Conservation (phyloP, 2,797 vertebrate genomes). For the Argya squamiceps region DNA sequence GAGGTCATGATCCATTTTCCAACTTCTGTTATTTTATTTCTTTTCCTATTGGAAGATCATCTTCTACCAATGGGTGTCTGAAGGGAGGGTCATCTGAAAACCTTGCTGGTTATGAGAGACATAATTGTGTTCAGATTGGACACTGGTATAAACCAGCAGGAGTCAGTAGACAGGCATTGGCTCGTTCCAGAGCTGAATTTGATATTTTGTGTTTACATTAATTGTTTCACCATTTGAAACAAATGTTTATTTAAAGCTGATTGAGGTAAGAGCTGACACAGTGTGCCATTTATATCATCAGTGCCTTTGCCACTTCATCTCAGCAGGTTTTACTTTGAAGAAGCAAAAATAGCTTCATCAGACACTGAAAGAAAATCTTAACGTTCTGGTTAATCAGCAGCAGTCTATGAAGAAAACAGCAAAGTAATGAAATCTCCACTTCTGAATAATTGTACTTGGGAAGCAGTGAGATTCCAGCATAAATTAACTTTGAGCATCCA, state of each 20-base stretch:
- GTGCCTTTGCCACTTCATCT: conserved; percentile 22
- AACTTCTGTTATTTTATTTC: neutral
- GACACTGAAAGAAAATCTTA: conserved; percentile 39
- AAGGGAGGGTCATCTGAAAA: neutral
- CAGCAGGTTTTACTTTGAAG: conserved; percentile 57
- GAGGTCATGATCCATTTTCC: neutral
- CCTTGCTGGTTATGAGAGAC: neutral
- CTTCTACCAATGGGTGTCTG: neutral
- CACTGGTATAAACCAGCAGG: neutral
- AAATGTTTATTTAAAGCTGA: conserved; percentile 61
- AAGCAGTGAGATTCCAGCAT: conserved; percentile 41
- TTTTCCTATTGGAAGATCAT: neutral
- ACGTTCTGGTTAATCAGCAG: conserved; percentile 45
- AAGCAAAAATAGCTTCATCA: conserved; percentile 59
- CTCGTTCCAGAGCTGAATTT: neutral
- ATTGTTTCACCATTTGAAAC: conserved; percentile 52
- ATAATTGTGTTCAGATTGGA: neutral
- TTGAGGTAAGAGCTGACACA: conserved; percentile 54
- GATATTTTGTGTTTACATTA: conserved; percentile 27
- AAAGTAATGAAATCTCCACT: conserved; percentile 55
- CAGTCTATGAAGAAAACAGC: conserved; percentile 42
- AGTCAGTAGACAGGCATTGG: neutral
- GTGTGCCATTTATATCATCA: conserved; percentile 49
- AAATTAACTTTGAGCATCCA: conserved; percentile 47
- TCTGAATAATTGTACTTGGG: conserved; percentile 31